phyloP scores from a whole-genome alignment of 2,888 invertebrate genomes.

The Siphlonurus alternatus region DNA sequence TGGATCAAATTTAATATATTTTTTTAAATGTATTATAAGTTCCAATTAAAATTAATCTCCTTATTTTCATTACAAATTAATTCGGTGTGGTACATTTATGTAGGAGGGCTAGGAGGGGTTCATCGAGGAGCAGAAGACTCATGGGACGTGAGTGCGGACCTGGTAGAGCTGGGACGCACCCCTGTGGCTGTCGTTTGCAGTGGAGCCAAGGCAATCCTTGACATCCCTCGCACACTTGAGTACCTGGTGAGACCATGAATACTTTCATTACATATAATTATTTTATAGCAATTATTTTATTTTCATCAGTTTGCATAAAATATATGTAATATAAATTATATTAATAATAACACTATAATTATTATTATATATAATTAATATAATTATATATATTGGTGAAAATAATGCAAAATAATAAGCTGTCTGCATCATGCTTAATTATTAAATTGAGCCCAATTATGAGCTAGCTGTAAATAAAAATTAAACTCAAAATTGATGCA shows the following conservation, averaged over 20 bases:
- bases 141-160: slow-evolving; percentile 88
- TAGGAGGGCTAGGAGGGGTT: slow-evolving; percentile 73
- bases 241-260: slow-evolving; percentile 67
- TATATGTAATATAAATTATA: neutral
- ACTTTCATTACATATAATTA: neutral
- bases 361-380: too few species aligned
- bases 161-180: slow-evolving; percentile 74
- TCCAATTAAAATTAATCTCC: slow-evolving; percentile 14
- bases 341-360: too few species aligned
- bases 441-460: too few species aligned
- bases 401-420: too few species aligned
- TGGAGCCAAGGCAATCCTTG: slow-evolving; percentile 93
- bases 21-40: too few species aligned
- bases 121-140: slow-evolving; percentile 76
- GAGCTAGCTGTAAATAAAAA: too few species aligned
- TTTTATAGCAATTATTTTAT: too few species aligned
- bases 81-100: slow-evolving; percentile 17
- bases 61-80: slow-evolving; percentile 4
- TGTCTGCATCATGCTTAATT: too few species aligned
- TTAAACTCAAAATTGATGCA: too few species aligned
- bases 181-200: slow-evolving; percentile 85
- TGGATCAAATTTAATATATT: too few species aligned
- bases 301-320: slow-evolving; percentile 1
- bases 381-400: too few species aligned
- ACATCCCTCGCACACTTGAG: slow-evolving; percentile 86